Base-by-base conservation (phyloP, 2,888 invertebrate genomes). In the Cryptus viduatorius region DNA sequence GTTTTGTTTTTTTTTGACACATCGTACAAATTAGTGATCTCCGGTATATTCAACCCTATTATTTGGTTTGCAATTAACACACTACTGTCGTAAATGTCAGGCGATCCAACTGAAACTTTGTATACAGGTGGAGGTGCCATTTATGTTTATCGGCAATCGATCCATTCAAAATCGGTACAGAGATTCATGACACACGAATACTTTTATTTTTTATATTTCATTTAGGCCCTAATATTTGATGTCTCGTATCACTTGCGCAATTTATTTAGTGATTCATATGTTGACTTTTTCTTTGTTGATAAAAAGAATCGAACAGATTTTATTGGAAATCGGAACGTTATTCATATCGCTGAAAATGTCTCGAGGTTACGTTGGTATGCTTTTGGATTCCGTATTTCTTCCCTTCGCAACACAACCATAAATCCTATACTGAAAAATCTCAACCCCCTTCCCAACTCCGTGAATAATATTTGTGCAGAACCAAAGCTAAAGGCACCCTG, bases 391-490 rank as follows among this genome's bases (percentile, higher is more conserved):
- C 53, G 64, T 19, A 71, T 46, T 31, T 42, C 42, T 29, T 59
- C n/a, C 71, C n/a, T 31, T 50, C 14, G 48, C 61, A 69, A 75
- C 42, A 46, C 53, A 50, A 44, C 65, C 65, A 79, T 79, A 65
- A 69, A 65, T 81, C 69, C 71, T 53, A 31, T 4, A 24, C 69
- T 50, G 42, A 50, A 64, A 76, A 81, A 64, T 14, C 14, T 46
- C 16, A 37, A 65, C 42, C 19, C n/a, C 75, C 42, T 24, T n/a
- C 48, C 64, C 16, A 14, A 46, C 31, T 77, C 65, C 48, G 8
- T 42, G 68, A 81, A 81, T 71, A 81, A 81, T 81, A 71, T 81
- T 81, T 76, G 69, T 42, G 76, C 64, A 24, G 31, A 16, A 37
- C 50, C 16, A 14, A 48, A 12, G 29, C 46, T 59, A 61, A 61